These are phyloP conservation scores for Oegoconia quadripuncta DNA, from an alignment of 2,888 invertebrate genomes.

Conservation along the genomic window DNA sequence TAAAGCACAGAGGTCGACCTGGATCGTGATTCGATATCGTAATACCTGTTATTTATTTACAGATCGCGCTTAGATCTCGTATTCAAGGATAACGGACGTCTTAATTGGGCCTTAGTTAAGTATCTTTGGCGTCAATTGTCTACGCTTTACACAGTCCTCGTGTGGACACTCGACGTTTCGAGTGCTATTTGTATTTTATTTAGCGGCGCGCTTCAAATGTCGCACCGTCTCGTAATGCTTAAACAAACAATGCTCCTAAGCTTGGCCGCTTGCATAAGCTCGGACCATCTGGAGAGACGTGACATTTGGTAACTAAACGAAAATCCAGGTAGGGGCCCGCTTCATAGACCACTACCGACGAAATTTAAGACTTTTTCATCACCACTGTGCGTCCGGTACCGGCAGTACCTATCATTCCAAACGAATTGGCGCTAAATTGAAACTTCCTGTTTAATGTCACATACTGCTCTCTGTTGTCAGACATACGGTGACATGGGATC, in stretches of 20 bases:
- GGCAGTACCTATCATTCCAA: slow-evolving; percentile 63
- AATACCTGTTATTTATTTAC: slow-evolving; percentile 72
- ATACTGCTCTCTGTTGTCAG: slow-evolving; percentile 58
- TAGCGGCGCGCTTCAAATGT: slow-evolving; percentile 77
- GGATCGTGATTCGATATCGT: slow-evolving; percentile 73
- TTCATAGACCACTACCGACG: slow-evolving; percentile 32
- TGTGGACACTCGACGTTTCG: slow-evolving; percentile 61
- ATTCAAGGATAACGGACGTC: slow-evolving; percentile 69
- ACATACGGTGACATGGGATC: slow-evolving; percentile 67
- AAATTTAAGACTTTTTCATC: slow-evolving; percentile 57
- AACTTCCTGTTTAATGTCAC: slow-evolving; percentile 74
- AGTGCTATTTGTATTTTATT: slow-evolving; percentile 73
- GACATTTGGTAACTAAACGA: slow-evolving; percentile 61
- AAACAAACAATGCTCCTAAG: slow-evolving; percentile 65
- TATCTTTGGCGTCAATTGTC: slow-evolving; percentile 57
- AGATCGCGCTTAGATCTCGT: slow-evolving; percentile 52
- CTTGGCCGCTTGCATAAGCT: slow-evolving; percentile 66
- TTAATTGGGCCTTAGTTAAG: slow-evolving; percentile 67
- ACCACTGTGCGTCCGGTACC: slow-evolving; percentile 56
- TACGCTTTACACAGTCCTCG: slow-evolving; percentile 51
- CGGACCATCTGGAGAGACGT: slow-evolving; percentile 73
- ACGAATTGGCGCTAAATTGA: slow-evolving; percentile 75
- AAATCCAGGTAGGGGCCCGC: slow-evolving; percentile 42
- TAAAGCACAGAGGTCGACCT: slow-evolving; percentile 53
- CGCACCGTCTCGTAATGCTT: slow-evolving; percentile 77